Evolutionary conservation across 2,797 vertebrate genomes (phyloP).

Genomic region (Chrysocyon brachyurus): DNA sequence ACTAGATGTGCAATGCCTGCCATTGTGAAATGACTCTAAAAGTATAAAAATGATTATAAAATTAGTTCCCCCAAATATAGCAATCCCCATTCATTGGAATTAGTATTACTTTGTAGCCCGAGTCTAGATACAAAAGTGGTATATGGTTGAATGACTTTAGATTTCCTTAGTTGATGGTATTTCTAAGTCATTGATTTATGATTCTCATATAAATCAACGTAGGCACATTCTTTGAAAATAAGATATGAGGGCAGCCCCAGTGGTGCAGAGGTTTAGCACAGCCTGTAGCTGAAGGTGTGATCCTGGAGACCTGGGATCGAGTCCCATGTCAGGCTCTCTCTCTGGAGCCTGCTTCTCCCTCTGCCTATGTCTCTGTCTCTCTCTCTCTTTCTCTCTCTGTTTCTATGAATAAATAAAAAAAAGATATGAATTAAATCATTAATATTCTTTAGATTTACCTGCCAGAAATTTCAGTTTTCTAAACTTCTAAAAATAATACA

Average conservation of each 20-base stretch:
- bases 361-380: no score
- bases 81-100: neutral
- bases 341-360: no score
- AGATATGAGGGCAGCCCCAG: neutral
- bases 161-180: neutral
- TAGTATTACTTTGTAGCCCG: neutral
- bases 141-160: neutral
- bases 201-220: neutral
- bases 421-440: neutral
- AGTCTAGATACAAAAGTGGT: neutral
- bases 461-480: neutral
- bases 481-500: neutral
- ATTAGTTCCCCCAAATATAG: neutral
- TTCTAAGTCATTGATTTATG: neutral
- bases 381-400: no score
- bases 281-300: no score
- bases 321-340: no score
- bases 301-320: no score
- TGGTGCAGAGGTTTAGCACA: no score
- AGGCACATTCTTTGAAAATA: neutral
- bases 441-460: neutral
- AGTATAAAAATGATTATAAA: neutral
- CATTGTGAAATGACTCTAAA: neutral
- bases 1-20: neutral
- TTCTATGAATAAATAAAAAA: no score